A percentile compares a stretch with the other conserved stretches of the same genome.
Evolutionary conservation across 2,797 vertebrate genomes (phyloP).

Genomic region (Epinephelus malabaricus): DNA sequence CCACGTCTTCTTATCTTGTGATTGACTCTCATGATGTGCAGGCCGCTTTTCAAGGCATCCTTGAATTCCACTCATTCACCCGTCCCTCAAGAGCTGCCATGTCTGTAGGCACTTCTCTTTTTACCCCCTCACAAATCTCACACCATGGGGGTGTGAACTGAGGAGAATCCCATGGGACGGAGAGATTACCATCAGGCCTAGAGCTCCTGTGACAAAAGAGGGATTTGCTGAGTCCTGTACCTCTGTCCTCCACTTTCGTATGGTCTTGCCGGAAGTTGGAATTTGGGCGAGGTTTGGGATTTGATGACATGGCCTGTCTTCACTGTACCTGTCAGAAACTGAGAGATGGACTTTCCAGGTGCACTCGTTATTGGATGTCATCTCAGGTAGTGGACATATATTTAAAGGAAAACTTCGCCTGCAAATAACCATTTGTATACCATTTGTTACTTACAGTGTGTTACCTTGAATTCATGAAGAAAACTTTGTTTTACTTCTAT

Average conservation of each 20-base stretch:
- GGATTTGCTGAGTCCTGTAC: slow-evolving; percentile 80
- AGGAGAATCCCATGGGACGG: slow-evolving; percentile 78
- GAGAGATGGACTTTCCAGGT: slow-evolving; percentile 36
- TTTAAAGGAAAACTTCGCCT: not conserved
- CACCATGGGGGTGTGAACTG: slow-evolving; percentile 81
- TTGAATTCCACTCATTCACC: slow-evolving; percentile 82
- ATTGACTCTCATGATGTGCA: slow-evolving; percentile 80
- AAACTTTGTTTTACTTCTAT: too few species aligned
- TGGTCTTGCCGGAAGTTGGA: slow-evolving; percentile 41
- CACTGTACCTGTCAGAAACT: slow-evolving; percentile 32
- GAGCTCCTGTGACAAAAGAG: slow-evolving; percentile 80
- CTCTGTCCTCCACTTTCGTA: slow-evolving; percentile 55
- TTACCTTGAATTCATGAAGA: too few species aligned
- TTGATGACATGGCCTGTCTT: slow-evolving; percentile 38
- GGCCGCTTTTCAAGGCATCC: slow-evolving; percentile 76
- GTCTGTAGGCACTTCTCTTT: slow-evolving; percentile 77
- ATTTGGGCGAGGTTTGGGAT: slow-evolving; percentile 53
- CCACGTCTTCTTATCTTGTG: slow-evolving; percentile 76
- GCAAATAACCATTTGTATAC: too few species aligned
- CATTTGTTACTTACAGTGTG: too few species aligned
- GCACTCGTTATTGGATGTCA: not conserved
- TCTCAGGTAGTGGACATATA: not conserved
- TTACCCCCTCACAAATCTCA: slow-evolving; percentile 79
- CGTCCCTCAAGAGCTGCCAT: slow-evolving; percentile 76
- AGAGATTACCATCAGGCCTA: slow-evolving; percentile 82